Conservation (phyloP, 2,113 vertebrate species). For the Pseudopipra pipra region DNA sequence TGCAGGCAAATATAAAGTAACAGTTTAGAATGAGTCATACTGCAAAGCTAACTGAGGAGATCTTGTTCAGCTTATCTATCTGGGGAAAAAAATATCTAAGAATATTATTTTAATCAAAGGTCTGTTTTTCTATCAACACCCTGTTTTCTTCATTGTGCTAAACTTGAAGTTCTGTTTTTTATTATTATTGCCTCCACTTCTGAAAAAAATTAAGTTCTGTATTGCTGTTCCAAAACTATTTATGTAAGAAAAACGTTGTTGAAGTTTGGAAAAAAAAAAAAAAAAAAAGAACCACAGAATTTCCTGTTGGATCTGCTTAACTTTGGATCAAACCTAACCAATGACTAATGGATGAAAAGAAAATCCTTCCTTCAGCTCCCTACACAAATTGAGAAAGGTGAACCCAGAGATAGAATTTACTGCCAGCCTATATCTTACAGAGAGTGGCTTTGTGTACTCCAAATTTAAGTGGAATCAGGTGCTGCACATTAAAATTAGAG, state of each 20-base stretch:
- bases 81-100: background rate
- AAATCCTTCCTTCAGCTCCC: background rate
- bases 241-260: background rate
- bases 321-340: background rate
- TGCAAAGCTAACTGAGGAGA: conserved; percentile 25
- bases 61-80: conserved; percentile 29
- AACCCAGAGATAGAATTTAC: background rate
- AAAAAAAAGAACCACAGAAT: background rate
- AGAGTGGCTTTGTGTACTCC: background rate
- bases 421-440: background rate
- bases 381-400: background rate
- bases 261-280: background rate
- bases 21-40: conserved; percentile 57
- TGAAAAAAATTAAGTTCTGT: background rate
- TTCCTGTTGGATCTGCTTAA: background rate
- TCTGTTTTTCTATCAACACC: background rate
- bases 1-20: conserved; percentile 30
- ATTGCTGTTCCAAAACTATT: background rate
- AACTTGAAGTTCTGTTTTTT: background rate
- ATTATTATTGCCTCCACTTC: background rate
- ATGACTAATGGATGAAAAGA: background rate
- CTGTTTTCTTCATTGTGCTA: background rate
- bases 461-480: background rate
- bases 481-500: background rate
- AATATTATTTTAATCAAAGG: conserved; percentile 60